These are phyloP conservation scores for Leucoptera coffeella DNA, from an alignment of 2,888 invertebrate species.

Conservation along the genomic window DNA sequence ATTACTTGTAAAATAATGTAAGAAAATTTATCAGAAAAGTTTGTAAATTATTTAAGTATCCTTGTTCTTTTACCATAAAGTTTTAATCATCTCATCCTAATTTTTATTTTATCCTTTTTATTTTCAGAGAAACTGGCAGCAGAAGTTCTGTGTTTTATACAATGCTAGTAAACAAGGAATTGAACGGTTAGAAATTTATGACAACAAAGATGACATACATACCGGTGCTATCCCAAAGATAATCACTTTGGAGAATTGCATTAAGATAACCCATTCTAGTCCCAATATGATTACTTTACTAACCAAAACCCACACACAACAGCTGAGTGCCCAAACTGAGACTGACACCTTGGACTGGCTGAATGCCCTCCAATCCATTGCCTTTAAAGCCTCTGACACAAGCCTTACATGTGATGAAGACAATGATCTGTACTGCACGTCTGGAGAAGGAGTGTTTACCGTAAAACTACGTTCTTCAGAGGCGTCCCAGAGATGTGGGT, in stretches of 20 bases:
- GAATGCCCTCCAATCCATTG: constrained; percentile 71
- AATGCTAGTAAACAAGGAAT: constrained; percentile 81
- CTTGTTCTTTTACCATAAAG: no score
- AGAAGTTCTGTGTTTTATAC: constrained; percentile 70
- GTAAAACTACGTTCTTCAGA: constrained; percentile 74
- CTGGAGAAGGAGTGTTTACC: constrained; percentile 74
- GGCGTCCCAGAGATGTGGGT: constrained; percentile 69
- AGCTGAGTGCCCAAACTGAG: constrained; percentile 55
- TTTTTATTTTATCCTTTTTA: no score
- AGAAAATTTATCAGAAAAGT: no score
- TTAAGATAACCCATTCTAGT: constrained; percentile 70
- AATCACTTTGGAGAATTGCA: constrained; percentile 79
- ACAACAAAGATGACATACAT: constrained; percentile 66
- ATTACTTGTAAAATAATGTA: no score
- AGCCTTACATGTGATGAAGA: constrained; percentile 69
- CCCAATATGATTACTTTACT: constrained; percentile 62
- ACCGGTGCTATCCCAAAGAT: constrained; percentile 62
- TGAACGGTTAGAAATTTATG: constrained; percentile 79
- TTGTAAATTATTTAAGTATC: no score
- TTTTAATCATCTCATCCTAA: no score
- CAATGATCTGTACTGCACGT: constrained; percentile 83
- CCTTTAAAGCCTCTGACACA: constrained; percentile 64
- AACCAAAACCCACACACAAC: constrained; percentile 67
- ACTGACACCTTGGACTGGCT: constrained; percentile 73
- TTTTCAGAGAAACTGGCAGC: constrained; percentile 79